These are phyloP conservation scores for Norana najaformis DNA, from an alignment of 2,888 invertebrate species.

Conservation along the genomic window DNA sequence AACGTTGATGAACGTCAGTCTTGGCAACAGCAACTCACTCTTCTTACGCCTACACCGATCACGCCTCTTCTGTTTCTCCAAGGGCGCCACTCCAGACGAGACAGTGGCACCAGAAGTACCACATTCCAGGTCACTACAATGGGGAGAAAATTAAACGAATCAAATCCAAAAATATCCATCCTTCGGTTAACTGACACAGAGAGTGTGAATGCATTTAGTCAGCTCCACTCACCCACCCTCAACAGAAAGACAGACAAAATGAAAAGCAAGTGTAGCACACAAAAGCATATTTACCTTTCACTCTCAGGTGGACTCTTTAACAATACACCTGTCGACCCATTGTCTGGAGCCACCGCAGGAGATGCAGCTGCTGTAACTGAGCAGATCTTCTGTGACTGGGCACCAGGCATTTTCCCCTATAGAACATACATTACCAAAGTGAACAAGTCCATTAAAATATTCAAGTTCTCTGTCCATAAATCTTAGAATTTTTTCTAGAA, in stretches of 20 bases:
- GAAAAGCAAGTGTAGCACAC: background rate
- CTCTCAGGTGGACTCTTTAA: constrained; percentile 1
- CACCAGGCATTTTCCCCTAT: background rate
- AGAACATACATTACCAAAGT: no score
- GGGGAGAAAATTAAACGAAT: constrained; percentile 24
- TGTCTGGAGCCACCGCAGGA: background rate
- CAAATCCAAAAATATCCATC: background rate
- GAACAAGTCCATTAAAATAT: no score
- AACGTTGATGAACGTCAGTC: constrained; percentile 75
- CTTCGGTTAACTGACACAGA: background rate
- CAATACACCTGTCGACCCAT: background rate
- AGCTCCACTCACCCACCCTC: background rate
- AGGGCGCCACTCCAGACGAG: background rate
- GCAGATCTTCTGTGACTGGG: background rate
- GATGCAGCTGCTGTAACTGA: background rate
- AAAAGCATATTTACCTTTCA: constrained; percentile 13
- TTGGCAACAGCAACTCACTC: constrained; percentile 62
- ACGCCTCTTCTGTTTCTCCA: constrained; percentile 24
- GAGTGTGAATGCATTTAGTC: background rate
- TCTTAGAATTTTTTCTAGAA: background rate
- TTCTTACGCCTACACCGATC: constrained; percentile 46
- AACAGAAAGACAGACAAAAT: background rate
- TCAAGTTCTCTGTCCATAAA: no score
- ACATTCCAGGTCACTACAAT: constrained; percentile 21
- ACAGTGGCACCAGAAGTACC: constrained; percentile 23